Conservation (phyloP, 2,113 vertebrate species). For the Argyrosomus japonicus region DNA sequence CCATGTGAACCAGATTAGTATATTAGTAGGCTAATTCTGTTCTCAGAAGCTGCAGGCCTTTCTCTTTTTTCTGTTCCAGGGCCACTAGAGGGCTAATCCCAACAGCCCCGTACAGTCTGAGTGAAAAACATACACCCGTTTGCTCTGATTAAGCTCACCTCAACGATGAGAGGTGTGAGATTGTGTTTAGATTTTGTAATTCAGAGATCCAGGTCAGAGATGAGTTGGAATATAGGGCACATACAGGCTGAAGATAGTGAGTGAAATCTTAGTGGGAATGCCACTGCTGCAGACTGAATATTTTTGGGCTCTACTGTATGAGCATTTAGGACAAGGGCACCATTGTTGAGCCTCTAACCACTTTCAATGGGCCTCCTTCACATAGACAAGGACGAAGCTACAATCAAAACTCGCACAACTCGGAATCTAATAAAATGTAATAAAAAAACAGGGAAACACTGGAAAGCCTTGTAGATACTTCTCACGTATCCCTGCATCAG, state of each 20-base stretch:
- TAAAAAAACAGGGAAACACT: not conserved
- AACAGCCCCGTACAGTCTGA: constrained; percentile 16
- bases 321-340: constrained; percentile 41
- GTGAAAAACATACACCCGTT: constrained; percentile 25
- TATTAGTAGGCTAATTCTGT: constrained; percentile 75
- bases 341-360: constrained; percentile 44
- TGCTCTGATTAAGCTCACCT: constrained; percentile 33
- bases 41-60: constrained; percentile 42
- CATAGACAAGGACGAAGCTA: not conserved
- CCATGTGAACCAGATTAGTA: constrained; percentile 76
- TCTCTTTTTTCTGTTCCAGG: constrained; percentile 29
- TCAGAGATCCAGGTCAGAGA: not conserved
- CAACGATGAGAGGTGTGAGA: constrained; percentile 17
- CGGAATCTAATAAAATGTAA: not conserved
- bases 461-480: not conserved
- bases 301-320: constrained; percentile 39
- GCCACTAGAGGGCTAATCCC: constrained; percentile 59
- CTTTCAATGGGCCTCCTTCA: constrained; percentile 22
- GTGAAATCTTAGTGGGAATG: not conserved
- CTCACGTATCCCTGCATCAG: not conserved
- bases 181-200: constrained; percentile 1
- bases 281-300: constrained; percentile 16
- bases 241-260: not conserved
- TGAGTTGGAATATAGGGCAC: not conserved
- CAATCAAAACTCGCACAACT: not conserved